Evolutionary conservation across 2,797 vertebrate genomes (phyloP).

Genomic region (Xiphophorus birchmanni): DNA sequence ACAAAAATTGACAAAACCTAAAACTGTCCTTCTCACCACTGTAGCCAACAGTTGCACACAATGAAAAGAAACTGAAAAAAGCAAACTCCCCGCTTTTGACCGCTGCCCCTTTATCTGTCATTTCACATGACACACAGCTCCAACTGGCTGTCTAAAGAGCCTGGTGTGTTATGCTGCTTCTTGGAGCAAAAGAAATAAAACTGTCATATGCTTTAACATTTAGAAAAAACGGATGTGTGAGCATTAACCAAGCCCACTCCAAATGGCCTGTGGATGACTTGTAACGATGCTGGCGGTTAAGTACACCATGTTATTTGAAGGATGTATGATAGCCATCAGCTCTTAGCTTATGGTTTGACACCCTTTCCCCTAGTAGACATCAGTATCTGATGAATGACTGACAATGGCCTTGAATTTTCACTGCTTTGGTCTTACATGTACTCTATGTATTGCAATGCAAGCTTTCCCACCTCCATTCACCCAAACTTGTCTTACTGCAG

Average conservation of each 20-base stretch:
- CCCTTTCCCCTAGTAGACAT: conserved; percentile 72
- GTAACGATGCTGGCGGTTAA: conserved; percentile 60
- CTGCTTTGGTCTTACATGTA: conserved; percentile 78
- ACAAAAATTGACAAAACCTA: conserved; percentile 34
- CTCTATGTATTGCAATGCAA: conserved; percentile 77
- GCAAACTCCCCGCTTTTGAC: conserved; percentile 39
- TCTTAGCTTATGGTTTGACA: conserved; percentile 72
- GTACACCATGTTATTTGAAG: conserved; percentile 62
- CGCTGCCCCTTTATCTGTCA: conserved; percentile 37
- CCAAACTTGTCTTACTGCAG: conserved; percentile 75
- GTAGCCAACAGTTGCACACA: conserved; percentile 65
- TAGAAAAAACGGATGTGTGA: conserved; percentile 54
- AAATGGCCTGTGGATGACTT: conserved; percentile 51
- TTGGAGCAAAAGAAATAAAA: conserved; percentile 66
- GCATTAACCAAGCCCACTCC: conserved; percentile 52
- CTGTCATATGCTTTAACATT: conserved; percentile 51
- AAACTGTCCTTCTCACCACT: conserved; percentile 57
- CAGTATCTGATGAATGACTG: conserved; percentile 82
- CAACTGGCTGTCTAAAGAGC: conserved; percentile 59
- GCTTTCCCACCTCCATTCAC: conserved; percentile 69
- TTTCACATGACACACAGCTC: conserved; percentile 59
- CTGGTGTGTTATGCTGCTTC: conserved; percentile 66
- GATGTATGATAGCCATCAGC: conserved; percentile 75
- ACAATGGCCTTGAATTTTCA: conserved; percentile 80
- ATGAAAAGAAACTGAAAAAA: conserved; percentile 41